phyloP scores from a whole-genome alignment of 2,888 invertebrate species.

The Sesia bembeciformis region DNA sequence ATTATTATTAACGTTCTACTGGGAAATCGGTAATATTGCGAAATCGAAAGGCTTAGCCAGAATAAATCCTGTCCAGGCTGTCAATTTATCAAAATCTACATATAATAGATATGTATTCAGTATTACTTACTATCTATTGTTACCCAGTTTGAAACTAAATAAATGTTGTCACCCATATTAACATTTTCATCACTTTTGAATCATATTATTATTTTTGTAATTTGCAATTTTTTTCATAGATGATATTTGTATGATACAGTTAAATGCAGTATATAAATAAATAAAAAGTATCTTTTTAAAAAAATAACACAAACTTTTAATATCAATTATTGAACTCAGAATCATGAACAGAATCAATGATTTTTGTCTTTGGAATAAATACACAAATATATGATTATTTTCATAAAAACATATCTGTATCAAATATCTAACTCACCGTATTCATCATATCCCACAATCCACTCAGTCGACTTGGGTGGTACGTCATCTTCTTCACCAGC shows the following conservation, averaged over 20 bases:
- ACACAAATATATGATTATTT: too few relatives aligned
- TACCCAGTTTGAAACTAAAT: not conserved
- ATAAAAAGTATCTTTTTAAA: too few relatives aligned
- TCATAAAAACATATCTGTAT: not conserved
- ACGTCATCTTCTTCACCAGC: conserved; percentile 78
- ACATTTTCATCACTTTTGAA: not conserved
- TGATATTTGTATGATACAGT: too few relatives aligned
- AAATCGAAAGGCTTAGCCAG: not conserved
- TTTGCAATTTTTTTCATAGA: too few relatives aligned
- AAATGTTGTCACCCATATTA: not conserved
- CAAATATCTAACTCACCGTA: conserved; percentile 66
- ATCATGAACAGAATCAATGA: too few relatives aligned
- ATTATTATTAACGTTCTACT: not conserved
- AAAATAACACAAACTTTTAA: too few relatives aligned
- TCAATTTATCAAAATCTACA: not conserved
- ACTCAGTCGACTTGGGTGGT: conserved; percentile 83
- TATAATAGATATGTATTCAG: too few relatives aligned
- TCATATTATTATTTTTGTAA: too few relatives aligned
- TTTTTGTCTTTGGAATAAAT: too few relatives aligned
- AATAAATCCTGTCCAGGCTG: too few relatives aligned
- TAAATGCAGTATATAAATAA: too few relatives aligned
- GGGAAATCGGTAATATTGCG: not conserved
- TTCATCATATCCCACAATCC: conserved; percentile 86
- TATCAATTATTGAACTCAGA: too few relatives aligned
- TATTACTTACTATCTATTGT: not conserved